Base-by-base conservation (phyloP, 2,113 vertebrate genomes). In the Seriola dumerili region DNA sequence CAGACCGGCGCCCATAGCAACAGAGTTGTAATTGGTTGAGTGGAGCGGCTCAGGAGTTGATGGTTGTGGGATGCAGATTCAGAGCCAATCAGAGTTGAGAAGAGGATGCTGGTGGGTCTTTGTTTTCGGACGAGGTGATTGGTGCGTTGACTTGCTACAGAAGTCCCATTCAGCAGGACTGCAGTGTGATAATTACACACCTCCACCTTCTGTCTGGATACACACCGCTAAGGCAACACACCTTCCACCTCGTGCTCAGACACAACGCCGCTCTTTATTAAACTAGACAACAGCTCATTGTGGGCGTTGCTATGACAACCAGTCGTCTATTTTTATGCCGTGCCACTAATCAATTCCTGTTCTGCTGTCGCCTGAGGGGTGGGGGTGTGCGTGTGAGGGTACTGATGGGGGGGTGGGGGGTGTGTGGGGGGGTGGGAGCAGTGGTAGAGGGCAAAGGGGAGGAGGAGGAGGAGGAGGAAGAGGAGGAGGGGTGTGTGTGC, bases 301-400 rank as follows among this genome's bases (percentile, higher is more conserved):
- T 95, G 93, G 90, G 83, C 80, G 94, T 96, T 94, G 91, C 94
- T 88, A 95, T 95, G 95, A 95, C 94, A 95, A 96, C 94, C 74
- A 78, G 91, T 93, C 87, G 85, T 95, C 95, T 96, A 96, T 95
- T 96, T 96, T 96, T 95, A 95, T 94, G 94, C 93, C 61, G 58
- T 93, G 92, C 94, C 91, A 93, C 94, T 96, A 96, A 95, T 96
- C 95, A 96, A 96, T 96, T 95, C 93, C 90, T 94, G 92, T 86
- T 95, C 92, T 95, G 89, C 93, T 94, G 94, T 95, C 89, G 93
- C 94, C 94, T 77, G 77, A 93, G 93, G 94, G 92, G 87, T 87
- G 93, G 85, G 88, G 90, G 80, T 75, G 76, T 65, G 55, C 36
- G 67, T 72, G 80, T 76, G 81, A 58, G 74, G 83, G 71, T 72